Base-by-base conservation (phyloP, 1,140 invertebrate genomes). In the Aricia agestis region DNA sequence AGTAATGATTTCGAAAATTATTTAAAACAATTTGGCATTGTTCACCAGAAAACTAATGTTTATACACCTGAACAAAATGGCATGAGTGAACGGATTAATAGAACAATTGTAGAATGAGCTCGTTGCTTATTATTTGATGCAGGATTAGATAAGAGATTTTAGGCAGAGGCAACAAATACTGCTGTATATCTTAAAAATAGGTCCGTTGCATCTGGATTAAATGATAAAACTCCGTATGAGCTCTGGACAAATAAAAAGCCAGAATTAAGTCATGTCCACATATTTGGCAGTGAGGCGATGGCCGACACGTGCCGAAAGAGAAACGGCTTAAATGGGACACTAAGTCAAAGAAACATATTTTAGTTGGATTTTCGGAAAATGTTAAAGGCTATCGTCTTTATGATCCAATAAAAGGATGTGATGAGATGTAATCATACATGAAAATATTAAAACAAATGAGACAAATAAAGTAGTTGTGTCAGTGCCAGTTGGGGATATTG, bases 301-400 rank as follows among this genome's bases (percentile, higher is more conserved):
- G 74, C 76, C n/a, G n/a, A 5, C 74, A 78, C 52, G 17, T 78
- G 3, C 63, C 61, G 2, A 77, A 77, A 61, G 70, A 69, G 32
- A 75, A 75, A 19, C 9, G 76, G 9, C 18, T 65, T 18, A 78
- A 78, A 31, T 78, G 76, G 74, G 71, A 78, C 11, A 72, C 17
- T 32, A 78, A 78, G 36, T 68, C 76, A 13, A 65, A 67, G 11
- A 42, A 72, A 45, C 66, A 70, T 41, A 74, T 76, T 1, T 10
- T 78, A 66, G 61, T 78, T 70, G 77, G 74, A 32, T 78, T 71
- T 72, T 41, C 74, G 18, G 77, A 79, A 59, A 68, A 72, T 70
- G 61, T 69, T 7, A 73, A 73, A 61, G 72, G 72, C 19, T 73
- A 73, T 15, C 13, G 72, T 10, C n/a, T 68, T 9, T 73, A 73